Evolutionary conservation across 2,888 invertebrate genomes (phyloP), one percentile per base, ranked within the genome.

Genomic region (Bellardia pandia): DNA sequence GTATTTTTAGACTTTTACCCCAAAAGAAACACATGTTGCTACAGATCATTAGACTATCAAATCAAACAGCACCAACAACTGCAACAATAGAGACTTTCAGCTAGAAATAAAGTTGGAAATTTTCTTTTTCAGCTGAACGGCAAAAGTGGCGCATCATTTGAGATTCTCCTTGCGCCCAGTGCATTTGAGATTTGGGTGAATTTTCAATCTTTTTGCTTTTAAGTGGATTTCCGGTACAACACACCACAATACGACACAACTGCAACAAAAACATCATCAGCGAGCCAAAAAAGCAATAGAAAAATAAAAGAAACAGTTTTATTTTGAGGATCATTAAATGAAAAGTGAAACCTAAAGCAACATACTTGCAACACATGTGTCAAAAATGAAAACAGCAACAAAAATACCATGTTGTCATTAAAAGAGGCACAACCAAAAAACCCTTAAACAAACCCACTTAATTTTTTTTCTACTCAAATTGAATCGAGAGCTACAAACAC

Each of bases 281-380:
- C 51, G 72, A 62, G 14, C 11, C n/a, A 42, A 72, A 79, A 64
- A 33, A 66, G 13, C 23, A 48, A 69, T 51, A 71, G 56, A 78
- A 64, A 78, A 64, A 42, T 51, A 30, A 58, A 66, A 62, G 37
- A 56, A 51, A 14, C 74, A 60, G 11, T 78, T 68, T 51, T 62
- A 6, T 53, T 45, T 51, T 40, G 75, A 74, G 62, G 69, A 78
- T 78, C 81, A 40, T 86, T 80, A 53, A 71, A 80, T 56, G 84
- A 77, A 77, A 77, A 77, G 33, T 75, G 85, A 75, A 85, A 69
- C 69, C 71, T 56, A 14, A 62, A 48, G 51, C 69, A 87, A 85
- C 87, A 87, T 82, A 78, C 85, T 87, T 87, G 85, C 81, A 87
- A 82, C 87, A 87, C 81, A 85, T 87, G 87, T 87, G 75, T 56